Conservation (phyloP, 2,888 invertebrate genomes). For the Agelastica alni region DNA sequence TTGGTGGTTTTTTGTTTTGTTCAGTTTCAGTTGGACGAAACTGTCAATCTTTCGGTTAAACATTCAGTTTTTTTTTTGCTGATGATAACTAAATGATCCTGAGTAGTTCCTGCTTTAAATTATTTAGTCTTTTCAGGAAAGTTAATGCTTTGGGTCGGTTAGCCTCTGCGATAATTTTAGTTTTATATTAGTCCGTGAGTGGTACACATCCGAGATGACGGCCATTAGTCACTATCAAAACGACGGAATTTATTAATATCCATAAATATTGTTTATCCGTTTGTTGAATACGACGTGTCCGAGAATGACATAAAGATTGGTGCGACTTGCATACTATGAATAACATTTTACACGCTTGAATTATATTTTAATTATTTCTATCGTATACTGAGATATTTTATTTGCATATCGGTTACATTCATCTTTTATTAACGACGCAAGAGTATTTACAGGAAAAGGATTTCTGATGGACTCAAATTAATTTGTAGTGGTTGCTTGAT, state of each 20-base stretch:
- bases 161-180: constrained; percentile 18
- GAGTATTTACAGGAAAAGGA: too few species aligned
- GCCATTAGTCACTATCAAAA: constrained; percentile 28
- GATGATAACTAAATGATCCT: too few species aligned
- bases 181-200: constrained; percentile 7
- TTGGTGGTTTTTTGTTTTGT: too few species aligned
- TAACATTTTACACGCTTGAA: constrained; percentile 12
- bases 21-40: too few species aligned
- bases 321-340: constrained; percentile 15
- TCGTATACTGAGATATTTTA: background rate
- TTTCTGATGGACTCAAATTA: too few species aligned
- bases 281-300: constrained; percentile 22
- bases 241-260: constrained; percentile 26
- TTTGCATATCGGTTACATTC: background rate
- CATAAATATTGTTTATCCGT: constrained; percentile 26
- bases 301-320: constrained; percentile 13
- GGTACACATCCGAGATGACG: constrained; percentile 23
- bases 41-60: too few species aligned
- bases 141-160: constrained; percentile 4
- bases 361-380: constrained; percentile 5
- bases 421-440: background rate
- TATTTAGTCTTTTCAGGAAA: too few species aligned
- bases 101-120: too few species aligned
- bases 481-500: too few species aligned
- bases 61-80: too few species aligned